phyloP scores from a whole-genome alignment of 2,888 invertebrate species.

The Sinhomidia bicolor region DNA sequence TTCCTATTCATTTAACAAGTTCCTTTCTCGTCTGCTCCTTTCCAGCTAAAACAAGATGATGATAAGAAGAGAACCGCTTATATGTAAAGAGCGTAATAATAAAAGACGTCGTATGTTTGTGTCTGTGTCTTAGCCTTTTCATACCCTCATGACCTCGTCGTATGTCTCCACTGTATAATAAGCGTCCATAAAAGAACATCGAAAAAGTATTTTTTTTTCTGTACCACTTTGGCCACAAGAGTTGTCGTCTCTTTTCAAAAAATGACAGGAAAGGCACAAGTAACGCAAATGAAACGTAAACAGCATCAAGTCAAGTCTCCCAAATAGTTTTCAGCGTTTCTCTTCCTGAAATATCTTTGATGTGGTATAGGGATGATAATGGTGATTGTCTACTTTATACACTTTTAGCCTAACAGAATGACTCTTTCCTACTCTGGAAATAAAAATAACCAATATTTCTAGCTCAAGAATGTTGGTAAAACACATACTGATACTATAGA shows the following conservation, averaged over 20 bases:
- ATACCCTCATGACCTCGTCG: conserved; percentile 63
- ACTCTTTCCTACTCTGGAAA: too few relatives aligned
- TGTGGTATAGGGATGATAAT: not conserved
- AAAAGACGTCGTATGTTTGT: conserved; percentile 55
- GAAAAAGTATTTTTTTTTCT: conserved; percentile 27
- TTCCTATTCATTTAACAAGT: conserved; percentile 34
- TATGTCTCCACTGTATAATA: conserved; percentile 57
- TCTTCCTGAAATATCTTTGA: not conserved
- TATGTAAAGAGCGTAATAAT: conserved; percentile 17
- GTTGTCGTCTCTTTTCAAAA: not conserved
- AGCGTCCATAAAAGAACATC: conserved; percentile 49
- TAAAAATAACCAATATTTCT: too few relatives aligned
- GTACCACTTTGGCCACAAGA: conserved; percentile 8
- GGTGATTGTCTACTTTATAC: not conserved
- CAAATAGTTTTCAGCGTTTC: not conserved
- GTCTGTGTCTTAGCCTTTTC: conserved; percentile 20
- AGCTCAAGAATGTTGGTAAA: too few relatives aligned
- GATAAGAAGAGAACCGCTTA: conserved; percentile 32
- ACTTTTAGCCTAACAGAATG: not conserved
- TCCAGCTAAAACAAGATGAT: conserved; percentile 17
- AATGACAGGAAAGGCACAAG: conserved; percentile 42
- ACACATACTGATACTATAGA: too few relatives aligned
- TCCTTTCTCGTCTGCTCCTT: not conserved
- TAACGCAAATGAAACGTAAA: not conserved
- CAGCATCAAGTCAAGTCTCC: not conserved